Evolutionary conservation across 2,888 invertebrate species (phyloP), one percentile per base, ranked within the genome.

Genomic region (Acanthoscelides obtectus): DNA sequence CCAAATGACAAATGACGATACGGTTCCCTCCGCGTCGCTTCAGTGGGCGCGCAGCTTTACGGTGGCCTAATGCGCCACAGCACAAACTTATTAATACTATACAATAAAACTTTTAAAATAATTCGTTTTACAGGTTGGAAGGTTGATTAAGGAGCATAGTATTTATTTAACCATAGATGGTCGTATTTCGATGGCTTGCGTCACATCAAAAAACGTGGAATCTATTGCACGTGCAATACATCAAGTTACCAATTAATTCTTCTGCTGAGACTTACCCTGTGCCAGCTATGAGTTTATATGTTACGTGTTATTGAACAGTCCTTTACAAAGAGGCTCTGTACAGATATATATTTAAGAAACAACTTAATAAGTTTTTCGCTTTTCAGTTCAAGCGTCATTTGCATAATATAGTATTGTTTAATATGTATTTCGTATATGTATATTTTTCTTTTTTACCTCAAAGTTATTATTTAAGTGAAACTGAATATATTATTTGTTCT

Each of bases 141-240:
- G 90, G 75, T 85, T 99, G 69, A 95, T 91, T 0, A 96, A 97
- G 82, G 94, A 99, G 25, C 95, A 92, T 87, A 95, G 95, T 84
- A 89, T 99, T 77, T 99, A 97, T 85, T 87, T 99, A 77, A 98
- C 99, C 0, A 97, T 96, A 86, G 99, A 99, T 86, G 99, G 99
- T 0, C 93, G 99, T 79, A 98, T 99, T 85, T 99, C 98, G 2
- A 95, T 99, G 87, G 98, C 99, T 71, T 99, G 99, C 71, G 92
- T 99, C 5, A 94, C 96, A 0, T 94, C 97, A 2, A 93, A 94
- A 84, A 99, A 99, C 87, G 98, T 99, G 0, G 92, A 92, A 76
- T 98, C 99, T 84, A 87, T 99, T 74, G 99, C 99, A 0, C 89
- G 95, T 76, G 96, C 95, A 73, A 96, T 99, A 79, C 97, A 99